Percentiles rank a stretch among this genome's conserved stretches.
phyloP scores from a whole-genome alignment of 2,113 vertebrate species.

The Crotalus viridis region DNA sequence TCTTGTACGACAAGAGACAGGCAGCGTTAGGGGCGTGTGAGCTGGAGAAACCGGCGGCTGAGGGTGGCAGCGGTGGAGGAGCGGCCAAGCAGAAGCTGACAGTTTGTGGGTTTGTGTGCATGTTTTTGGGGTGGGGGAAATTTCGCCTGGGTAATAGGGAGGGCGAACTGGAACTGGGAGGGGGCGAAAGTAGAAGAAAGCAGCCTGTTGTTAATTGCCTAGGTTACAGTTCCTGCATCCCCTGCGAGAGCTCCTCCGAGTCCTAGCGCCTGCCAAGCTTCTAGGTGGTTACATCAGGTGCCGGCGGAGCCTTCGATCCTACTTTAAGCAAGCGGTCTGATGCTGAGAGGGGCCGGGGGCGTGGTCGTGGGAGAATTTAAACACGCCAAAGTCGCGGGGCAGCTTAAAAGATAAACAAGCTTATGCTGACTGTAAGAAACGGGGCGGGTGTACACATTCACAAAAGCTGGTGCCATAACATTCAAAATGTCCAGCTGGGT shows the following conservation, averaged over 20 bases:
- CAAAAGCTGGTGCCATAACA: background rate
- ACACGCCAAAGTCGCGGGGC: background rate
- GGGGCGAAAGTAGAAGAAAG: slow-evolving; percentile 15
- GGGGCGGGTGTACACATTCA: background rate
- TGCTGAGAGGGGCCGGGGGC: background rate
- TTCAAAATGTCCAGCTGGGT: background rate
- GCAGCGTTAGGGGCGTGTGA: slow-evolving; percentile 1
- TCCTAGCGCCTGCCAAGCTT: slow-evolving; percentile 20
- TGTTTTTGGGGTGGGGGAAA: background rate
- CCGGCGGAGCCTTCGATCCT: too few relatives aligned
- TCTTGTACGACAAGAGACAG: background rate
- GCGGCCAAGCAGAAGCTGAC: background rate
- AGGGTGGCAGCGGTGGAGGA: background rate
- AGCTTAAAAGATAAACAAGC: background rate
- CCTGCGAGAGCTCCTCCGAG: background rate
- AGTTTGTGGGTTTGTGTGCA: background rate
- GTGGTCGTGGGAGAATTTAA: too few relatives aligned
- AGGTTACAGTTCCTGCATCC: slow-evolving; percentile 36
- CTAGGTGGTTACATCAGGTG: background rate
- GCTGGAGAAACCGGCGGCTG: background rate
- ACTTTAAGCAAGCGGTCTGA: too few relatives aligned
- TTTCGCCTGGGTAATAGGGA: background rate
- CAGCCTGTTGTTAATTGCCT: slow-evolving; percentile 45
- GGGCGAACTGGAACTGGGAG: background rate
- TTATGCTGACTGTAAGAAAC: background rate